Conservation (phyloP, 2,113 vertebrate genomes). For the Semnornis frantzii region DNA sequence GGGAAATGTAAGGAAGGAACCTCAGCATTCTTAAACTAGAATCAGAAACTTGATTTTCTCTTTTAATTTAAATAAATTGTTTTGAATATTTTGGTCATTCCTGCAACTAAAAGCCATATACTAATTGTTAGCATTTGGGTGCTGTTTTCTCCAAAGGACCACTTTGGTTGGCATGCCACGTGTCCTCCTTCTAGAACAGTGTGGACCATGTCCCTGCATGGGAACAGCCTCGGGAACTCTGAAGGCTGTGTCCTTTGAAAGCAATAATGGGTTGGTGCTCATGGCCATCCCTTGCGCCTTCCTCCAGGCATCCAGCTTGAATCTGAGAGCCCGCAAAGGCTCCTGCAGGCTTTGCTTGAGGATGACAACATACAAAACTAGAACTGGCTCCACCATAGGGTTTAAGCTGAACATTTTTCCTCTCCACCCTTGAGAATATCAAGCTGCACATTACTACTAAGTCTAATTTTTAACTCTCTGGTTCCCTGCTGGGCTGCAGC, state of each 20-base stretch:
- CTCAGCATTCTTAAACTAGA: background rate
- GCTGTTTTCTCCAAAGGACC: background rate
- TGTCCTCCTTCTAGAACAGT: background rate
- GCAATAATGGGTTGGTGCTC: background rate
- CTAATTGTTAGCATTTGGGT: rapidly evolving
- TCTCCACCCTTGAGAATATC: background rate
- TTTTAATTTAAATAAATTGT: background rate
- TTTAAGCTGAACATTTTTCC: background rate
- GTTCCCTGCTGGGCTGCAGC: rapidly evolving
- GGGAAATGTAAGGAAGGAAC: background rate
- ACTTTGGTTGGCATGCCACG: background rate
- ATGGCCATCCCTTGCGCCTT: background rate
- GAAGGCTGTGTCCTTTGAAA: background rate
- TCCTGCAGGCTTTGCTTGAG: background rate
- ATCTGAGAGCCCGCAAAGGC: background rate
- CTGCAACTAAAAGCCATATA: background rate
- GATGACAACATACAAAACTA: rapidly evolving
- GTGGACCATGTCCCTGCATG: rapidly evolving
- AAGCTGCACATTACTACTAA: background rate
- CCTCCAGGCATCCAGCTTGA: rapidly evolving
- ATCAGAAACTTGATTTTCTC: background rate
- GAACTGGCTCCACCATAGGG: background rate
- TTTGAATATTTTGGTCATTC: background rate
- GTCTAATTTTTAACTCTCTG: background rate
- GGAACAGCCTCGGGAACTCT: background rate